A percentile compares a stretch with the other conserved stretches of the same genome.
Conservation (phyloP, 1,140 invertebrate species). For the Atta colombica region DNA sequence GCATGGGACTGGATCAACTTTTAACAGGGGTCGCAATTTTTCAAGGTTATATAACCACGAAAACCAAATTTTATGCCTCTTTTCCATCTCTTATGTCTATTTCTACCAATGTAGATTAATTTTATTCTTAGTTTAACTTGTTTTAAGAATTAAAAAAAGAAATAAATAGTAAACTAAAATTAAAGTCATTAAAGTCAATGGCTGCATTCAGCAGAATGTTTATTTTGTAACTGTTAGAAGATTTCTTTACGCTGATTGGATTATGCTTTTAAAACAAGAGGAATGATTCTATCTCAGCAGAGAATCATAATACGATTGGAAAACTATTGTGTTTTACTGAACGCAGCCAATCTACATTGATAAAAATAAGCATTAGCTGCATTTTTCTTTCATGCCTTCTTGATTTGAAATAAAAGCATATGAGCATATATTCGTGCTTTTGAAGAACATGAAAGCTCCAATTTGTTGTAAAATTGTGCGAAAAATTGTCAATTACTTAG, state of each 20-base stretch:
- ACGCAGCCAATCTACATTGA: not conserved
- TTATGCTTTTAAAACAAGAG: no score
- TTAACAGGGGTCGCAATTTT: constrained; percentile 2
- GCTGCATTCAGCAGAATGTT: no score
- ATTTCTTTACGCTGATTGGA: no score
- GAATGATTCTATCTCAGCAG: no score
- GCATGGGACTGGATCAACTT: not conserved
- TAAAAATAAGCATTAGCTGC: not conserved
- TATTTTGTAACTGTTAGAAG: no score
- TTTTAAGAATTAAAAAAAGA: no score
- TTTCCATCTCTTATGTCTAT: not conserved
- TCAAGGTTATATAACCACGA: not conserved
- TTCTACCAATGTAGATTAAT: not conserved
- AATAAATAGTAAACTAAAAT: no score
- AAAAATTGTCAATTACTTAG: constrained; percentile 40
- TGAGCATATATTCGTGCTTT: not conserved
- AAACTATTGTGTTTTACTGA: no score
- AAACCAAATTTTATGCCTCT: not conserved
- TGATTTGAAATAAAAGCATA: not conserved
- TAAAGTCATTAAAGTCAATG: no score
- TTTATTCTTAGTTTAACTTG: not conserved
- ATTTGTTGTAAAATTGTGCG: not conserved
- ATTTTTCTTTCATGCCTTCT: not conserved
- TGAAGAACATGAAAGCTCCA: not conserved
- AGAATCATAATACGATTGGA: no score